These are phyloP conservation scores for Lates calcarifer DNA, from an alignment of 2,113 vertebrate species.

Conservation along the genomic window DNA sequence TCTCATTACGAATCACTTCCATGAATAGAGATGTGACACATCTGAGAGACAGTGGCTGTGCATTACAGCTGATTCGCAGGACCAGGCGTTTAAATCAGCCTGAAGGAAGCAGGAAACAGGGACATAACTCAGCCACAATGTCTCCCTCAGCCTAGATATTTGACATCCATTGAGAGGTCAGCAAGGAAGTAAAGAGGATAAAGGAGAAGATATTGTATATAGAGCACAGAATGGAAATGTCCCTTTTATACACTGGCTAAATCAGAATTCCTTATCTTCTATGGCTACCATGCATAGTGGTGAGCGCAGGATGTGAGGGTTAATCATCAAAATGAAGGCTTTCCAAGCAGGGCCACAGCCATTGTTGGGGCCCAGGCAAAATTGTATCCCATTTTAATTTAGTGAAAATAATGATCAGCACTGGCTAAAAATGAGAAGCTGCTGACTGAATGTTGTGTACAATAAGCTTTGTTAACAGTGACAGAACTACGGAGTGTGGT, in stretches of 20 bases:
- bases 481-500: no score
- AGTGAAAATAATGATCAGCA: no score
- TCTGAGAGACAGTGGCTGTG: constrained; percentile 52
- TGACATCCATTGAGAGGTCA: constrained; percentile 49
- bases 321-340: neutral
- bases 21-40: constrained; percentile 80
- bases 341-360: no score
- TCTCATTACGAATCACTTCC: constrained; percentile 73
- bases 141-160: constrained; percentile 20
- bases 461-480: no score
- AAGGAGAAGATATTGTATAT: constrained; percentile 16
- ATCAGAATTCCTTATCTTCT: constrained; percentile 19
- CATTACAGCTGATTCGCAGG: constrained; percentile 64
- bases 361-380: neutral
- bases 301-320: neutral
- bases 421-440: no score
- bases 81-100: constrained; percentile 66
- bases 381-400: no score
- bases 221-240: constrained; percentile 10
- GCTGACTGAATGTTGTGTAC: no score
- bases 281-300: neutral
- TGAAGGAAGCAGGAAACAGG: constrained; percentile 35
- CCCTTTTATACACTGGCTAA: constrained; percentile 32
- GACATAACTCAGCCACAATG: constrained; percentile 71
- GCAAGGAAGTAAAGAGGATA: constrained; percentile 32